Evolutionary conservation across 2,797 vertebrate genomes (phyloP).

Genomic region (Cuniculus paca): DNA sequence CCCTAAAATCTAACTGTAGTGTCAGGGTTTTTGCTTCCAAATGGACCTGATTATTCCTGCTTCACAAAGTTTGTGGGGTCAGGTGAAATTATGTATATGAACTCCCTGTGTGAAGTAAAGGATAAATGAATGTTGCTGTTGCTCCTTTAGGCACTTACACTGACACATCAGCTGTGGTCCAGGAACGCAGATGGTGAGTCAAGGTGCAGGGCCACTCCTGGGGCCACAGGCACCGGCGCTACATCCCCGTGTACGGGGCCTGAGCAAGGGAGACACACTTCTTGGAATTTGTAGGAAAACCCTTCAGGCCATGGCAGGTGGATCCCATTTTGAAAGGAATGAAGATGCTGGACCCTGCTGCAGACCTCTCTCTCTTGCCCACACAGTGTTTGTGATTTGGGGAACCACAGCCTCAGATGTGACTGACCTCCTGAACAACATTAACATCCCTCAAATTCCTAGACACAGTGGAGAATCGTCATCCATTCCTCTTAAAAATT

Average conservation of each 20-base stretch:
- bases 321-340: neutral
- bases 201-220: neutral
- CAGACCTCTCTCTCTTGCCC: neutral
- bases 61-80: neutral
- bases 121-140: neutral
- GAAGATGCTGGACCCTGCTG: neutral
- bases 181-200: neutral
- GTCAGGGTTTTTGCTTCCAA: slow-evolving; percentile 22
- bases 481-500: neutral
- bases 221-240: neutral
- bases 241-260: neutral
- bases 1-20: neutral
- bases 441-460: neutral
- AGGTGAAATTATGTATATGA: neutral
- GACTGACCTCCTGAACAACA: neutral
- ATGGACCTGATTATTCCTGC: neutral
- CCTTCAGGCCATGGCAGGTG: neutral
- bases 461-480: neutral
- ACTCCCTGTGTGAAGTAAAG: neutral
- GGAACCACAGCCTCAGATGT: neutral
- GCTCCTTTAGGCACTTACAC: neutral
- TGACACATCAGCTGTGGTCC: neutral
- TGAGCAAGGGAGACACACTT: neutral
- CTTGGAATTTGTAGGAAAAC: neutral
- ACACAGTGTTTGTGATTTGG: neutral